Base-by-base conservation (phyloP, 2,797 vertebrate genomes). In the Setipinna tenuifilis region DNA sequence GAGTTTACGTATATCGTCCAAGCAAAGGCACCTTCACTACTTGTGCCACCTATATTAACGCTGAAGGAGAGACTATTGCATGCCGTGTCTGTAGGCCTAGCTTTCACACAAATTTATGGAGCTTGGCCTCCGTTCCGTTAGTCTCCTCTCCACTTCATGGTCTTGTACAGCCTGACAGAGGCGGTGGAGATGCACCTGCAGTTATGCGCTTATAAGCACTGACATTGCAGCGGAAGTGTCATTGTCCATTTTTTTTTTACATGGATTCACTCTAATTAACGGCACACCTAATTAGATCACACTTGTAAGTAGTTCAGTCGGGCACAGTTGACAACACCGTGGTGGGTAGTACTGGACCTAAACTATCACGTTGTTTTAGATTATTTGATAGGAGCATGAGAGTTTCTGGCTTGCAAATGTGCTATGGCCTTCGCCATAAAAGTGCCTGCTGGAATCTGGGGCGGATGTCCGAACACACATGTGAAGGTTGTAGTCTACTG, bases 171-270 rank as follows among this genome's bases (percentile, higher is more conserved):
- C 14, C 9, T 54, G 50, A 54, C 50, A 54, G 50, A 9, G 16
- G 58, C 31, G 6, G 19, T 7, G 50, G 9, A 31, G 71, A 21
- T 35, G 71, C 71, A 78, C 71, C 71, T 78, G 71, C 71, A 31
- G 35, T 16, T 19, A 21, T 35, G 19, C 31, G 7, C 16, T 78
- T 41, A n/a, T n/a, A 0, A 78, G 35, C 65, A 16, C 21, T 78
- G 71, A 41, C 71, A 41, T 78, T 78, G 71, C 71, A 41, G 31
- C 25, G 31, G 31, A 78, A 78, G 31, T 78, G 35, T 75, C 31
- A 41, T 9, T 31, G 31, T 78, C 71, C 35, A 78, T 2, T 19
- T 21, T 3, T 44, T 35, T 35, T 78, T 6, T 17, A 31, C 68
- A 75, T 41, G 68, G 31, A 2, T 31, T 19, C 68, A 75, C 68